These are phyloP conservation scores for Lates calcarifer DNA, from an alignment of 2,113 vertebrate genomes.

Conservation along the genomic window DNA sequence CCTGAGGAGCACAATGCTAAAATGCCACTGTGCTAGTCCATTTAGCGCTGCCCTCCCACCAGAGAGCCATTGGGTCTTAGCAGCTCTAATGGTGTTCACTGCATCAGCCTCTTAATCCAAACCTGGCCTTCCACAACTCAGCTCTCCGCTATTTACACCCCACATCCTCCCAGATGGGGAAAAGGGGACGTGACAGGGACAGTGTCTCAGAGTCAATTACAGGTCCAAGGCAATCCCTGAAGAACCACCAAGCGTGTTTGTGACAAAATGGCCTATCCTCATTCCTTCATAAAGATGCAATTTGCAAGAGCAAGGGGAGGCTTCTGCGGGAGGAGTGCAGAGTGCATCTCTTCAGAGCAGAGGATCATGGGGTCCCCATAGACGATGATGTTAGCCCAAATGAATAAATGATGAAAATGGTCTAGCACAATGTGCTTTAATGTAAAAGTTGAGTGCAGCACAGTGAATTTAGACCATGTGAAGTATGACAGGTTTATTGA, in stretches of 20 bases:
- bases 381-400: constrained; percentile 69
- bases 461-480: constrained; percentile 34
- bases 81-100: constrained; percentile 73
- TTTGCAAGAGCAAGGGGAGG: constrained; percentile 58
- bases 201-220: constrained; percentile 81
- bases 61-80: constrained; percentile 72
- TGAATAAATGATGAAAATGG: constrained; percentile 82
- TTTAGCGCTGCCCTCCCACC: constrained; percentile 68
- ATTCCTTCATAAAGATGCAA: constrained; percentile 73
- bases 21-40: constrained; percentile 65
- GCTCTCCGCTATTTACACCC: constrained; percentile 64
- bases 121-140: constrained; percentile 54
- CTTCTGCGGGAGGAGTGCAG: constrained; percentile 52
- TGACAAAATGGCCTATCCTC: constrained; percentile 73
- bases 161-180: constrained; percentile 48
- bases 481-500: constrained; percentile 49
- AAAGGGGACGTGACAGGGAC: constrained; percentile 55
- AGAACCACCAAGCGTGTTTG: constrained; percentile 68
- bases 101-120: constrained; percentile 67
- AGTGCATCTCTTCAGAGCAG: constrained; percentile 60
- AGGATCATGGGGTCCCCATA: constrained; percentile 74
- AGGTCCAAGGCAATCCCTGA: constrained; percentile 65
- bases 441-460: constrained; percentile 67
- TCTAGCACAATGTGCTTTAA: constrained; percentile 54
- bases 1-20: constrained; percentile 63